A percentile compares a stretch with the other conserved stretches of the same genome.
Conservation (phyloP, 2,113 vertebrate genomes). For the Esox niger region DNA sequence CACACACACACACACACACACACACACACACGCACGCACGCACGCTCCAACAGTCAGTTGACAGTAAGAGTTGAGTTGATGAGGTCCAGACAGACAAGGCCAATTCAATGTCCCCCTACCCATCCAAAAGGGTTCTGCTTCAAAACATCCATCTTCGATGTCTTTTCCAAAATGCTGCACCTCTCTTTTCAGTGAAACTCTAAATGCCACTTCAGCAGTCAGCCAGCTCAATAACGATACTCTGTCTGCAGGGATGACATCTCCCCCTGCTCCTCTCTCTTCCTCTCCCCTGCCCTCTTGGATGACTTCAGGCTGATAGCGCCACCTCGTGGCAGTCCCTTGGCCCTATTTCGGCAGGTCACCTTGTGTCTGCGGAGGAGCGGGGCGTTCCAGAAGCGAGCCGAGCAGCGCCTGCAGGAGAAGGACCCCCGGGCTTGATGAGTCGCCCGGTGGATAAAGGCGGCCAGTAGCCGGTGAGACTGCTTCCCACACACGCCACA, state of each 20-base stretch:
- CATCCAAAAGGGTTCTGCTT: constrained; percentile 36
- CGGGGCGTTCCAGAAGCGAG: constrained; percentile 74
- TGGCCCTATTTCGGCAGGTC: constrained; percentile 67
- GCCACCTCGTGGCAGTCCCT: constrained; percentile 60
- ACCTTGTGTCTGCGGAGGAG: constrained; percentile 75
- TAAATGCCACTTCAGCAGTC: constrained; percentile 39
- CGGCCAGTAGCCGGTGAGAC: constrained; percentile 81
- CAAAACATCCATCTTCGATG: neutral
- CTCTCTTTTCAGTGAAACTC: constrained; percentile 38
- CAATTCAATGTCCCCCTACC: neutral
- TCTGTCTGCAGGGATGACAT: constrained; percentile 61
- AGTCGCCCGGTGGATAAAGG: constrained; percentile 81
- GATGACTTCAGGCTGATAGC: constrained; percentile 61
- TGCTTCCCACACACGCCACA: constrained; percentile 89
- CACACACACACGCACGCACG: too few relatives aligned
- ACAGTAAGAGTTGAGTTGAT: constrained; percentile 57
- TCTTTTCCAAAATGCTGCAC: constrained; percentile 6
- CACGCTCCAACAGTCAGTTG: constrained; percentile 55
- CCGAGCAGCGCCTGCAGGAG: constrained; percentile 71
- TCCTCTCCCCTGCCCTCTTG: constrained; percentile 59
- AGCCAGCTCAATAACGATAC: constrained; percentile 68
- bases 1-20: too few relatives aligned
- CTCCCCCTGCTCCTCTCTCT: constrained; percentile 60
- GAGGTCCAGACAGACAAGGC: constrained; percentile 51
- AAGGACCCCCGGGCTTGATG: constrained; percentile 74